Conservation (phyloP, 1,140 invertebrate species). For the Drosophila nigromelanica region DNA sequence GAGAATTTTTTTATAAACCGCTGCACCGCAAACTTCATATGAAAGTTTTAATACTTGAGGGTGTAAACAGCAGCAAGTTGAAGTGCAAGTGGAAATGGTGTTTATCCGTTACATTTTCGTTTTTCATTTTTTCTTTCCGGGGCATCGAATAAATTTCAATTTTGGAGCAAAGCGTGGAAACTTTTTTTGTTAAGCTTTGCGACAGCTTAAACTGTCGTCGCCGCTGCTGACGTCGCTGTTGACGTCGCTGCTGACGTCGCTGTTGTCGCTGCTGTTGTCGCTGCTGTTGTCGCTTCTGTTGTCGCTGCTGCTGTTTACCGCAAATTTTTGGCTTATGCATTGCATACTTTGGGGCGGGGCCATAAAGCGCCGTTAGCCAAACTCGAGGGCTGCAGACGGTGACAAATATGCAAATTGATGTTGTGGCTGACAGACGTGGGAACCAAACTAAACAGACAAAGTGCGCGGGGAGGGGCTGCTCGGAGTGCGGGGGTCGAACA, state of each 20-base stretch:
- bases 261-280: conserved; percentile 32
- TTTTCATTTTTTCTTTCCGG: conserved; percentile 9
- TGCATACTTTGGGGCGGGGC: conserved; percentile 48
- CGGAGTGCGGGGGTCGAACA: too few relatives aligned
- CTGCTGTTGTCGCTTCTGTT: conserved; percentile 27
- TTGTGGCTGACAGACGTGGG: conserved; percentile 59
- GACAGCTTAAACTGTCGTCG: conserved; percentile 72
- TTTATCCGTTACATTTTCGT: conserved; percentile 64
- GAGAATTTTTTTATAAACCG: neutral
- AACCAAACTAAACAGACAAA: conserved; percentile 38
- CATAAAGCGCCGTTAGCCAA: conserved; percentile 19
- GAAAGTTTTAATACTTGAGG: conserved; percentile 30
- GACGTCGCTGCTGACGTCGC: conserved; percentile 25
- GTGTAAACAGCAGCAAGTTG: conserved; percentile 42
- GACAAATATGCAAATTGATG: conserved; percentile 80
- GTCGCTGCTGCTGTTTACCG: conserved; percentile 59
- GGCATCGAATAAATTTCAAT: conserved; percentile 76
- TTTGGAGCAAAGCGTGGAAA: conserved; percentile 57
- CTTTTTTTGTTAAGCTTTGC: conserved; percentile 41
- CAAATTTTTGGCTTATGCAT: conserved; percentile 74
- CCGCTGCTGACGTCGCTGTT: conserved; percentile 30
- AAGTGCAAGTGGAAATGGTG: conserved; percentile 80
- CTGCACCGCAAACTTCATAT: conserved; percentile 28
- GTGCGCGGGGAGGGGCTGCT: neutral
- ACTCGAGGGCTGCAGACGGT: conserved; percentile 48